Evolutionary conservation across 2,888 invertebrate genomes (phyloP), one percentile per base, ranked within the genome.

Genomic region (Byasa hedistus): DNA sequence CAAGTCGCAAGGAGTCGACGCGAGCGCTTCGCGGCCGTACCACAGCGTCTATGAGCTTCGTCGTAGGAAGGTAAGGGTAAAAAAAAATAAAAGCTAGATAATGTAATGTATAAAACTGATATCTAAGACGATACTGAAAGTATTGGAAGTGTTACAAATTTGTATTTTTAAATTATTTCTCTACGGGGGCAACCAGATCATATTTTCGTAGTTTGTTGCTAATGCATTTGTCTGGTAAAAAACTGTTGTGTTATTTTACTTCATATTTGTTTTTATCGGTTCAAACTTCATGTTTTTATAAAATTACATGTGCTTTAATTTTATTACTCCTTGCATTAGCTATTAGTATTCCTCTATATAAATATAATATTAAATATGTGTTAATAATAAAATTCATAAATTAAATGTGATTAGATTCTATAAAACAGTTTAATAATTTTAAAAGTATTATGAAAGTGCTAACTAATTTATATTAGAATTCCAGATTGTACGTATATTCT

Each of bases 71-170:
- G 81, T 90, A 90, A 91, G 90, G 87, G 87, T 89, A 88, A 85
- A 82, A 27, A n/a, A n/a, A 80, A 74, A 79, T 84, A 86, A 84
- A 83, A 79, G 80, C 82, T 87, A 88, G 74, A 68, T 73, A 75
- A 83, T 84, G 76, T 81, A 82, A 76, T 79, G 81, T 83, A 85
- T 84, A 86, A 83, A 86, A 84, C 78, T 82, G 83, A 86, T 86
- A 86, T 86, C 86, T 86, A 87, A 85, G 77, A 84, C 76, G 82
- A 87, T 89, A 88, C 85, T 89, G 82, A 88, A 84, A 88, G 85
- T 90, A 89, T 89, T 87, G 86, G 81, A 87, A 80, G 78, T 89
- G 88, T 91, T 91, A 91, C 91, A 91, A 91, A 91, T 90, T 91
- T 90, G 91, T 91, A 91, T 90, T 89, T 39, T 84, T 76, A 73